Conservation (phyloP, 2,797 vertebrate genomes). For the Pangasius larnaudii region DNA sequence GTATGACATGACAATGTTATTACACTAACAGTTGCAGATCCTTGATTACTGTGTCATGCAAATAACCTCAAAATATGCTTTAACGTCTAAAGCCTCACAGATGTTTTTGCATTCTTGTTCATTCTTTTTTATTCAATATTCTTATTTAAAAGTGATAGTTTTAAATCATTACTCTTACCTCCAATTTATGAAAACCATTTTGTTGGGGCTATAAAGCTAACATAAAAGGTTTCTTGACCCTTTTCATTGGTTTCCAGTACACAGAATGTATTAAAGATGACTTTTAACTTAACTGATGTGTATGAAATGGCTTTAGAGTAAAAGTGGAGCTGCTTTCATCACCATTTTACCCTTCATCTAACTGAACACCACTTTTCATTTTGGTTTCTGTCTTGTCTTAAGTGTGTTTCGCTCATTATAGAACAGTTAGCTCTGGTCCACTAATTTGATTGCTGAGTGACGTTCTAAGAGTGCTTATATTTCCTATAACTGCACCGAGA, state of each 20-base stretch:
- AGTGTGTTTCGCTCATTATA: background rate
- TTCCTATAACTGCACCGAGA: background rate
- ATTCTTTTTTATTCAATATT: background rate
- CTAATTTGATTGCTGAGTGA: background rate
- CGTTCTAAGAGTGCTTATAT: background rate
- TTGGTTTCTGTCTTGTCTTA: background rate
- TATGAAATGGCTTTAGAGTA: background rate
- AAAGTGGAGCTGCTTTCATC: constrained; percentile 1
- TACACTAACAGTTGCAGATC: constrained; percentile 60
- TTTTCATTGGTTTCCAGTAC: background rate
- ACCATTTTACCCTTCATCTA: background rate
- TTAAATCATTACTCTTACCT: background rate
- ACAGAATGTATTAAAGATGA: constrained; percentile 13
- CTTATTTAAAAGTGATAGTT: background rate
- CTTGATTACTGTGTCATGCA: constrained; percentile 44
- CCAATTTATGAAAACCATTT: background rate
- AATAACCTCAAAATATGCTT: background rate
- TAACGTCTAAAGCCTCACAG: background rate
- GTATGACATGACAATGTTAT: constrained; percentile 22
- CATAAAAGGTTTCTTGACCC: background rate
- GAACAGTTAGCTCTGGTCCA: background rate
- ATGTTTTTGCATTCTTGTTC: background rate
- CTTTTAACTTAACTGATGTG: background rate
- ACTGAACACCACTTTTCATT: background rate
- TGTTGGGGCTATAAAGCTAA: background rate